Base-by-base conservation (phyloP, 2,888 invertebrate genomes). In the Nysson spinosus region DNA sequence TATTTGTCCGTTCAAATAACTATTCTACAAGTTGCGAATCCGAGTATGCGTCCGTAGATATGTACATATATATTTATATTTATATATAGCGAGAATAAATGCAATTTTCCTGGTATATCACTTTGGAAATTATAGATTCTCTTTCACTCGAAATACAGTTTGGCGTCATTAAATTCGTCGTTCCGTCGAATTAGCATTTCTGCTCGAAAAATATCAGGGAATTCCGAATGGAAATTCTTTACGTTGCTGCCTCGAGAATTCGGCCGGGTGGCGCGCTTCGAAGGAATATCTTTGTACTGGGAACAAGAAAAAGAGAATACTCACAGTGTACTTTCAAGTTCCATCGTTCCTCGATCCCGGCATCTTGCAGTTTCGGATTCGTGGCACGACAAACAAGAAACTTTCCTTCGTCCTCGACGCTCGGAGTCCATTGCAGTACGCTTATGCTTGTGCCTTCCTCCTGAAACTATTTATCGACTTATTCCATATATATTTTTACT, bases 381-480 rank as follows among this genome's bases (percentile, higher is more conserved):
- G 95, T 95, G 44, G 95, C 94, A 74, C 95, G 91, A 88, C 96
- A 96, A 76, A 94, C 94, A 88, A 96, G 91, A 89, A 93, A 94
- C 89, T 95, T 95, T 78, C 95, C 96, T 86, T 96, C 95, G 88
- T 96, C 96, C 84, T 96, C 95, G 79, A 94, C 93, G 76, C 91
- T 91, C 47, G 96, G 96, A 69, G 92, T 92, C 87, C 95, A 93
- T 78, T 93, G 93, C 77, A 96, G 90, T 82, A 95, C 72, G 67
- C 80, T 81, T 51, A 79, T 56, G 68, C 80, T 77, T 63, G 70
- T 78, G 32, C 77, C 75, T 24, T 79, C 80, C 55, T 80, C 79
- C 76, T 79, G 77, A 65, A 80, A 82, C 83, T 82, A 63, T 37
- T 46, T n/a, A n/a, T n/a, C 43, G 19, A 2, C 1, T 20, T 14